phyloP scores from a whole-genome alignment of 1,140 invertebrate genomes.

The Drosophila sturtevanti region DNA sequence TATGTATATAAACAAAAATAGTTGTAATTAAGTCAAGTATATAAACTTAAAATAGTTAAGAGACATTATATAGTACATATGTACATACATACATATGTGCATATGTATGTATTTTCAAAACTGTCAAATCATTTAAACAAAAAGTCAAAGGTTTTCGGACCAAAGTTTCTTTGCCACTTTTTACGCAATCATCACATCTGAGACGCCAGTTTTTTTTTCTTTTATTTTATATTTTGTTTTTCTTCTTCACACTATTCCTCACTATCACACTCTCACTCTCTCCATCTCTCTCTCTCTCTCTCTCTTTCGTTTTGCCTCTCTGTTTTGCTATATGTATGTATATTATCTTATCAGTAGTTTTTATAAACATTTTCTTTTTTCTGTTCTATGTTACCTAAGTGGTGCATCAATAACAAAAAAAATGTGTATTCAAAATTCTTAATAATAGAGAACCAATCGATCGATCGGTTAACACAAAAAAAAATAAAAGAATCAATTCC shows the following conservation, averaged over 20 bases:
- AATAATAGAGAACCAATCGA: not conserved
- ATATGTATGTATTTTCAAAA: not conserved
- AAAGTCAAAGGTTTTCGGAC: conserved; percentile 4
- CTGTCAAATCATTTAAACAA: not conserved
- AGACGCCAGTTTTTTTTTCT: not conserved
- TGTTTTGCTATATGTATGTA: not conserved
- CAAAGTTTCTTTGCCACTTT: not conserved
- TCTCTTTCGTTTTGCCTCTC: not conserved
- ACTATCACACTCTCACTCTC: not conserved
- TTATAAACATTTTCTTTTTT: conserved; percentile 12
- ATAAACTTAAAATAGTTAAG: too few relatives aligned
- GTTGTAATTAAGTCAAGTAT: too few relatives aligned
- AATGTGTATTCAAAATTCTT: not conserved
- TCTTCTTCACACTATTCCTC: conserved; percentile 12
- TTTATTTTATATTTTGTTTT: too few relatives aligned
- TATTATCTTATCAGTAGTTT: conserved; percentile 71
- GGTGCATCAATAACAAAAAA: not conserved
- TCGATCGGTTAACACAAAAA: not conserved
- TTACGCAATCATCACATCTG: conserved; percentile 1
- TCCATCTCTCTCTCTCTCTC: not conserved
- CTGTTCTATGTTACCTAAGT: conserved; percentile 14
- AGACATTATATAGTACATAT: too few relatives aligned
- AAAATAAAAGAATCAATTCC: not conserved
- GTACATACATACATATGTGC: too few relatives aligned
- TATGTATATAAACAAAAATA: too few relatives aligned